Evolutionary conservation across 2,888 invertebrate species (phyloP).

Genomic region (Eupsilia transversa): DNA sequence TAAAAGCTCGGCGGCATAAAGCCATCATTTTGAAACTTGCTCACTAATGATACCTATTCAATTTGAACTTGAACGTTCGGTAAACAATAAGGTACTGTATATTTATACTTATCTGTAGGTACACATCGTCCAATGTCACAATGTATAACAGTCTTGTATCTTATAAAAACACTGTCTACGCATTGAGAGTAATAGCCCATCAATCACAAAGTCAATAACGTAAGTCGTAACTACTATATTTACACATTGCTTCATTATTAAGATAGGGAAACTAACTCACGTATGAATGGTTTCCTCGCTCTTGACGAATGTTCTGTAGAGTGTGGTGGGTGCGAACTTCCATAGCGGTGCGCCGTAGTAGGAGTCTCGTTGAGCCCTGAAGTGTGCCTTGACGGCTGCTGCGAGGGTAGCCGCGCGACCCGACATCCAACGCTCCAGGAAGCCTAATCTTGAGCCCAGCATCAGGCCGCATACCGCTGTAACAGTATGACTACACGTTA

Average conservation of each 20-base stretch:
- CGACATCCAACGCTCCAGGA: slow-evolving; percentile 91
- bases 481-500: slow-evolving; percentile 17
- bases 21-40: slow-evolving; percentile 16
- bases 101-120: slow-evolving; percentile 24
- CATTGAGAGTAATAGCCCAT: slow-evolving; percentile 45
- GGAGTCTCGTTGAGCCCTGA: slow-evolving; percentile 94
- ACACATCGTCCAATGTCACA: slow-evolving; percentile 41
- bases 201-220: slow-evolving; percentile 45
- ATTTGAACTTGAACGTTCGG: slow-evolving; percentile 56
- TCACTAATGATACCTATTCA: slow-evolving; percentile 32
- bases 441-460: slow-evolving; percentile 94
- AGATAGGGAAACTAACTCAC: slow-evolving; percentile 86
- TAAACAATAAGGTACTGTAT: slow-evolving; percentile 33
- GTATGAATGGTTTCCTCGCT: slow-evolving; percentile 95
- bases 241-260: slow-evolving; percentile 34
- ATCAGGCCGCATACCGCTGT: slow-evolving; percentile 94
- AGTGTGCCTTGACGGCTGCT: slow-evolving; percentile 94
- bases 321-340: slow-evolving; percentile 94
- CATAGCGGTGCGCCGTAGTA: slow-evolving; percentile 95
- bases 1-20: slow-evolving; percentile 6
- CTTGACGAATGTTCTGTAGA: slow-evolving; percentile 93
- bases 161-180: slow-evolving; percentile 41
- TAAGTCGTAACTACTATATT: slow-evolving; percentile 38
- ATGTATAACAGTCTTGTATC: slow-evolving; percentile 38
- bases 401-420: slow-evolving; percentile 92